Evolutionary conservation across 2,888 invertebrate genomes (phyloP).

Genomic region (Dyspetes luteomarginatus): DNA sequence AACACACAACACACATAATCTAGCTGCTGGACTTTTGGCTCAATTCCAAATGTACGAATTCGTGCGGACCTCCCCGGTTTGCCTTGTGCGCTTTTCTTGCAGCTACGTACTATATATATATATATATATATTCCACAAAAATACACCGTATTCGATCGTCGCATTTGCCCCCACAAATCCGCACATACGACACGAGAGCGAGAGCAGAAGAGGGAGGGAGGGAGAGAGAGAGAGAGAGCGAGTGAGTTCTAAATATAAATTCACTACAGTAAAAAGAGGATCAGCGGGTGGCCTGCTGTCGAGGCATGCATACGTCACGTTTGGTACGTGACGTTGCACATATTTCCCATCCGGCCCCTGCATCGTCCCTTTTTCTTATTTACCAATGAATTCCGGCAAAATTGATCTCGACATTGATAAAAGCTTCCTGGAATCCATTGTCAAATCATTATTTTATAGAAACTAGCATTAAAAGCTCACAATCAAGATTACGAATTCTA

Average conservation of each 20-base stretch:
- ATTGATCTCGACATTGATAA: background rate
- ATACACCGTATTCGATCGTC: constrained; percentile 59
- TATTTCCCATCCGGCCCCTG: constrained; percentile 24
- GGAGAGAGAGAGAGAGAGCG: constrained; percentile 4
- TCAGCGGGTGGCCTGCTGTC: constrained; percentile 53
- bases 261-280: constrained; percentile 51
- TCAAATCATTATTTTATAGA: too few relatives aligned
- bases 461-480: too few relatives aligned
- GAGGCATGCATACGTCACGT: constrained; percentile 55
- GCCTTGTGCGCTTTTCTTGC: constrained; percentile 69
- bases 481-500: too few relatives aligned
- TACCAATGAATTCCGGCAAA: background rate
- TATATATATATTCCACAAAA: constrained; percentile 50
- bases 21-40: constrained; percentile 50
- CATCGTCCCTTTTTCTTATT: background rate
- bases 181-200: constrained; percentile 17
- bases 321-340: constrained; percentile 55
- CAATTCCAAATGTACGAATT: constrained; percentile 60
- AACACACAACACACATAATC: constrained; percentile 27
- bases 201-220: constrained; percentile 38
- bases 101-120: constrained; percentile 31
- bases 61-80: constrained; percentile 72
- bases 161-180: constrained; percentile 49
- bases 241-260: constrained; percentile 61
- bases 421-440: background rate